Evolutionary conservation across 2,113 vertebrate species (phyloP).

Genomic region (Thalassoma bifasciatum): DNA sequence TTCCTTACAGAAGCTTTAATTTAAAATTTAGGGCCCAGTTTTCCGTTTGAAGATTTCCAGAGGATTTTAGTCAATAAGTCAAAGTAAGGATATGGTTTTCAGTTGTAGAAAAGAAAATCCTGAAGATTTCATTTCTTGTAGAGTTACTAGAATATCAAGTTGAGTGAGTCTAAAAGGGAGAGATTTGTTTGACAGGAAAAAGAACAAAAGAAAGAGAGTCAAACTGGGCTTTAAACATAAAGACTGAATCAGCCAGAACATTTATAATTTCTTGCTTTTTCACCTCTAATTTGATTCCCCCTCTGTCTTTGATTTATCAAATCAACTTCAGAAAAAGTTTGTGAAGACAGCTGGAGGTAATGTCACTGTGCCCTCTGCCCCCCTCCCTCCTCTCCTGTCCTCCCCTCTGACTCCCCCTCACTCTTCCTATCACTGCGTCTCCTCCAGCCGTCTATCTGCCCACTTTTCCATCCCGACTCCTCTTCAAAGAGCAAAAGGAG

Average conservation of each 20-base stretch:
- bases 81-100: too few relatives aligned
- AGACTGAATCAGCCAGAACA: too few relatives aligned
- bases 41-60: too few relatives aligned
- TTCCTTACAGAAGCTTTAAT: too few relatives aligned
- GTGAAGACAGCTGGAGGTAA: conserved; percentile 45
- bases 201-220: neutral
- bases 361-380: conserved; percentile 76
- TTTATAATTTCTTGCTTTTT: neutral
- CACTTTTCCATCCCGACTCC: conserved; percentile 59
- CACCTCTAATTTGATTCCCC: neutral
- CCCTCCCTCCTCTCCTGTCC: conserved; percentile 7
- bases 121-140: too few relatives aligned
- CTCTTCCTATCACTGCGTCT: conserved; percentile 58
- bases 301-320: neutral
- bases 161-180: neutral
- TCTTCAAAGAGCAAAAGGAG: conserved; percentile 70
- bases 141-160: neutral
- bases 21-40: too few relatives aligned
- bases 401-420: conserved; percentile 33
- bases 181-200: neutral
- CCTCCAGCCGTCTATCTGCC: conserved; percentile 61
- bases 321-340: conserved; percentile 20
- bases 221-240: neutral
- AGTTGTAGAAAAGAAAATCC: too few relatives aligned
- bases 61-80: too few relatives aligned